Conservation (phyloP, 1,140 invertebrate species). For the Drosophila takahashii region DNA sequence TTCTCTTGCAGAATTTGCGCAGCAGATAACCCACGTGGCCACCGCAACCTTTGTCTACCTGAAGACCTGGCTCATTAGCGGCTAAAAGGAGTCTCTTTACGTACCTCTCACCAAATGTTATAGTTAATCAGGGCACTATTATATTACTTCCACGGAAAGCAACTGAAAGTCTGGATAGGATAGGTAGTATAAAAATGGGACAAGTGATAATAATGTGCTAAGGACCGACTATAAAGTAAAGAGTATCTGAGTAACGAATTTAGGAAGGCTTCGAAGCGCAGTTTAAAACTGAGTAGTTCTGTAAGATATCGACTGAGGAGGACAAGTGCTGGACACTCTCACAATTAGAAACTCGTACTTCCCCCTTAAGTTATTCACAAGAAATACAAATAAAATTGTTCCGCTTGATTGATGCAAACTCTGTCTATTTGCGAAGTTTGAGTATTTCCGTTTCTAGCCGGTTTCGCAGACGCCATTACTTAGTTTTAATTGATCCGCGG, state of each 20-base stretch:
- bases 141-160: constrained; percentile 54
- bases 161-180: constrained; percentile 67
- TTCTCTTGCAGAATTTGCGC: constrained; percentile 73
- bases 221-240: not conserved
- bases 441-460: constrained; percentile 68
- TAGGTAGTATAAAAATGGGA: constrained; percentile 27
- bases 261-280: constrained; percentile 32
- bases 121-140: constrained; percentile 9
- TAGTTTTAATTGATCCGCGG: constrained; percentile 60
- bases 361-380: constrained; percentile 28
- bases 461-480: constrained; percentile 47
- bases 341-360: constrained; percentile 26
- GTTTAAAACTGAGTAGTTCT: constrained; percentile 24
- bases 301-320: constrained; percentile 33
- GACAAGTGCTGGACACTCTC: constrained; percentile 65
- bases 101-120: constrained; percentile 9
- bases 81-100: constrained; percentile 31
- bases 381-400: constrained; percentile 41
- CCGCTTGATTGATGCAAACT: constrained; percentile 44
- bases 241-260: constrained; percentile 52
- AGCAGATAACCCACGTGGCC: constrained; percentile 58
- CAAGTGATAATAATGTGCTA: constrained; percentile 25
- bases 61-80: constrained; percentile 70
- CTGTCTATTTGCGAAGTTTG: constrained; percentile 9
- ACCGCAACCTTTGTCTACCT: constrained; percentile 67